Evolutionary conservation across 1,140 invertebrate genomes (phyloP).

Genomic region (Oscheius sp.): DNA sequence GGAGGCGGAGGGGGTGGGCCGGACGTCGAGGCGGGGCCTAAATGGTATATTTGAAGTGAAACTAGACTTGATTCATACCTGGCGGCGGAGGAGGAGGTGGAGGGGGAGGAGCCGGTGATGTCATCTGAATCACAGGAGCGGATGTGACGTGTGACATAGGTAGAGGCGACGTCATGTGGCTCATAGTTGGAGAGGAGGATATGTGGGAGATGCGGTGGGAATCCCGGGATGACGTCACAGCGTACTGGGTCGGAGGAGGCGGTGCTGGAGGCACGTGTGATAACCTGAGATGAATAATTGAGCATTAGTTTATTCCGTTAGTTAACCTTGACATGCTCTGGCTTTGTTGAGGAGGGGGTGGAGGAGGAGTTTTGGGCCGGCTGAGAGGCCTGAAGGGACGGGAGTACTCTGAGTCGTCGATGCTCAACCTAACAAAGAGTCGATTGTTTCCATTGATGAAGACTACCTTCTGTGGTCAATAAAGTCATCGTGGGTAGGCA

Average conservation of each 20-base stretch:
- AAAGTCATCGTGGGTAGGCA: slow-evolving; percentile 22
- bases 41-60: neutral
- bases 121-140: neutral
- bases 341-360: slow-evolving; percentile 23
- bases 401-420: slow-evolving; percentile 45
- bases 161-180: neutral
- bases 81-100: neutral
- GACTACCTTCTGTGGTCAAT: too few relatives aligned
- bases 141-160: neutral
- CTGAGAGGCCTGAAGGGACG: slow-evolving; percentile 40
- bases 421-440: slow-evolving; percentile 9
- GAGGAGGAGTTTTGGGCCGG: slow-evolving; percentile 47
- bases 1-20: slow-evolving; percentile 29
- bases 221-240: neutral
- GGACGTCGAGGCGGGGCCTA: neutral
- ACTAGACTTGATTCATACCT: neutral
- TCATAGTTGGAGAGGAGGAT: neutral
- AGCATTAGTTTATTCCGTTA: neutral
- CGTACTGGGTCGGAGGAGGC: neutral
- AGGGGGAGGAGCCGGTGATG: neutral
- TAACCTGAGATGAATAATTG: neutral
- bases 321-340: neutral
- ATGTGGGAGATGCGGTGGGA: neutral
- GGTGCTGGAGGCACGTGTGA: slow-evolving; percentile 1
- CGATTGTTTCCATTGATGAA: too few relatives aligned